Conservation (phyloP, 2,888 invertebrate genomes). For the Drosophila mercatorum region DNA sequence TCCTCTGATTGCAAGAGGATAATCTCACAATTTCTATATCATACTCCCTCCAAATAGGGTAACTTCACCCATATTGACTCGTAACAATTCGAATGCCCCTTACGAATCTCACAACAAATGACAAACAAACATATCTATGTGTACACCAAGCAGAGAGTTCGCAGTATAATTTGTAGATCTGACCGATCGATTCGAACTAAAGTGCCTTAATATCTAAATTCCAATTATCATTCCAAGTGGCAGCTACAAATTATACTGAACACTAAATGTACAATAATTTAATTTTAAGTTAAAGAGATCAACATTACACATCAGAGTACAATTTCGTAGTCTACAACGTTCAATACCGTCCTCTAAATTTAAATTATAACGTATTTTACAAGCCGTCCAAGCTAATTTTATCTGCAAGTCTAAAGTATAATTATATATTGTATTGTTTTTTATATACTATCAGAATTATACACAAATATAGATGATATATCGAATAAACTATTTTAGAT, state of each 20-base stretch:
- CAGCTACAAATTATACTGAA: slow-evolving; percentile 29
- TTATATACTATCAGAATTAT: slow-evolving; percentile 31
- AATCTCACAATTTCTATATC: background rate
- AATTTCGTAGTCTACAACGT: slow-evolving; percentile 25
- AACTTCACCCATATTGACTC: slow-evolving; percentile 17
- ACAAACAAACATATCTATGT: slow-evolving; percentile 35
- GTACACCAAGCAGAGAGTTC: slow-evolving; percentile 9
- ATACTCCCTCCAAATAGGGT: slow-evolving; percentile 46
- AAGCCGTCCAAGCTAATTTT: slow-evolving; percentile 38
- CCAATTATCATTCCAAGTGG: slow-evolving; percentile 7
- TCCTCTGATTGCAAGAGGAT: slow-evolving; percentile 32
- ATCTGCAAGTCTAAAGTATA: slow-evolving; percentile 16
- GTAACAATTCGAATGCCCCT: slow-evolving; percentile 34
- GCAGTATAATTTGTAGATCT: slow-evolving; percentile 21
- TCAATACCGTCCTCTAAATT: slow-evolving; percentile 41
- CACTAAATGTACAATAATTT: slow-evolving; percentile 45
- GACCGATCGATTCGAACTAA: slow-evolving; percentile 12
- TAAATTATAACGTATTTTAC: slow-evolving; percentile 29
- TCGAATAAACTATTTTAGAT: slow-evolving; percentile 46
- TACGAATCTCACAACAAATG: slow-evolving; percentile 41
- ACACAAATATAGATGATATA: slow-evolving; percentile 32
- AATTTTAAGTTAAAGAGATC: slow-evolving; percentile 36
- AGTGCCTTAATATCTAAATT: slow-evolving; percentile 45
- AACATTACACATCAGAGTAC: slow-evolving; percentile 29
- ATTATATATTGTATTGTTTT: slow-evolving; percentile 33